Evolutionary conservation across 2,113 vertebrate genomes (phyloP).

Genomic region (Oceanodroma tethys): DNA sequence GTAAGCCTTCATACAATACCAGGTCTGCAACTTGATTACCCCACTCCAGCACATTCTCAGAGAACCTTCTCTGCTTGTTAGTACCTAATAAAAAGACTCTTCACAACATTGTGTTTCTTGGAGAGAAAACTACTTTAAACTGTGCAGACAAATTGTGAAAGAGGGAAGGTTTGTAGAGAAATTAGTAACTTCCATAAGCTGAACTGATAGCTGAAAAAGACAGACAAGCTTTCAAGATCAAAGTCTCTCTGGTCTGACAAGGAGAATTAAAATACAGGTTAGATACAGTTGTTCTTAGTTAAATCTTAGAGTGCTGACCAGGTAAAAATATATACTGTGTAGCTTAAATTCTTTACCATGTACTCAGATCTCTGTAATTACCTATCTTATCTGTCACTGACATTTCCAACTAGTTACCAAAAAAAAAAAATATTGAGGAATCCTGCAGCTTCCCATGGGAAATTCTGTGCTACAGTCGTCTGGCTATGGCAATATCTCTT

Average conservation of each 20-base stretch:
- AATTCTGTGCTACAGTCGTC: not conserved
- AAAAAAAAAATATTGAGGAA: not conserved
- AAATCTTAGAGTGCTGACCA: not conserved
- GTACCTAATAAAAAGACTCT: not conserved
- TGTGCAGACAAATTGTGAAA: too few species aligned
- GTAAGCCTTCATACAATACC: not conserved
- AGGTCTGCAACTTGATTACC: not conserved
- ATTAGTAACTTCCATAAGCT: not conserved
- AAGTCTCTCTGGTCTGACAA: not conserved
- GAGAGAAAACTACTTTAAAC: not conserved
- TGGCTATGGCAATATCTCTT: not conserved
- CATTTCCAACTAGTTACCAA: not conserved
- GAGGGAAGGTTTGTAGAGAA: not conserved
- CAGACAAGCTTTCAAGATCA: not conserved
- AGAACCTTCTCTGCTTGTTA: not conserved
- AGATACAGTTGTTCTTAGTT: not conserved
- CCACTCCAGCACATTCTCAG: not conserved
- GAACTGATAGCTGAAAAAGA: not conserved
- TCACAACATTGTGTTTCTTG: not conserved
- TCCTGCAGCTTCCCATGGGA: not conserved
- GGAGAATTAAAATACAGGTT: not conserved
- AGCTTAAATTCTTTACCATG: not conserved
- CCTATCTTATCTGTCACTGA: not conserved
- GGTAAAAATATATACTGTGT: not conserved
- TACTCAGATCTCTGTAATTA: not conserved